Percentiles rank a stretch among this genome's conserved stretches.
phyloP scores from a whole-genome alignment of 1,140 invertebrate genomes.

The Nymphalis io region DNA sequence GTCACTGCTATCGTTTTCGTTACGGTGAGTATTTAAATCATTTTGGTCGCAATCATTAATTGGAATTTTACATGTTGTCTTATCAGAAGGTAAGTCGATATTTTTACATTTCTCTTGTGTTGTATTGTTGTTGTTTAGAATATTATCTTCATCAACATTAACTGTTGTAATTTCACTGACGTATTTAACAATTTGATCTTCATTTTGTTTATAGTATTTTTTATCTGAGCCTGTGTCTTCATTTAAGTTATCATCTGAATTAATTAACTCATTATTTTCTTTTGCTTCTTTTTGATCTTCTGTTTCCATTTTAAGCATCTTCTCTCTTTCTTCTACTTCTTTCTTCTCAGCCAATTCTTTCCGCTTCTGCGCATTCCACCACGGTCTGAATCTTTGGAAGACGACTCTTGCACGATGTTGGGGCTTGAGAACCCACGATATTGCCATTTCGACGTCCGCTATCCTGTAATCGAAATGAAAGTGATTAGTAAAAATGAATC shows the following conservation, averaged over 20 bases:
- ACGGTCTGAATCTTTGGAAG: conserved; percentile 78
- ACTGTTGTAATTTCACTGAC: neutral
- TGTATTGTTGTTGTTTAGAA: too few species aligned
- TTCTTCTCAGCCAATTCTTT: conserved; percentile 66
- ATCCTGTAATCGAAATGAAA: conserved; percentile 59
- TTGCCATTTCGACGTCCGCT: conserved; percentile 70
- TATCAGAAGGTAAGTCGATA: too few species aligned
- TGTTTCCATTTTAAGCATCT: conserved; percentile 30
- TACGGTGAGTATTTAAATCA: conserved; percentile 1
- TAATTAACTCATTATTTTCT: neutral
- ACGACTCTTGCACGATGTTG: conserved; percentile 68
- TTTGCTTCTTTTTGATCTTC: conserved; percentile 8
- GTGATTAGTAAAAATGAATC: neutral
- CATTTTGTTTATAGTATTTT: too few species aligned
- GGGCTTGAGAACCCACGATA: conserved; percentile 77
- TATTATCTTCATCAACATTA: neutral
- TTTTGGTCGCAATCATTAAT: neutral
- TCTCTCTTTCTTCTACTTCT: conserved; percentile 47
- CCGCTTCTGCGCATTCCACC: conserved; percentile 70
- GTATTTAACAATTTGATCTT: neutral
- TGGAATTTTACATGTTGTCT: too few species aligned
- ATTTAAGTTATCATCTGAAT: neutral
- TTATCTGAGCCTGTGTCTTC: too few species aligned
- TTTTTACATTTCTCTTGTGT: too few species aligned
- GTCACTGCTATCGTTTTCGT: neutral